phyloP scores from a whole-genome alignment of 1,140 invertebrate genomes.

The Drepana arcuata region DNA sequence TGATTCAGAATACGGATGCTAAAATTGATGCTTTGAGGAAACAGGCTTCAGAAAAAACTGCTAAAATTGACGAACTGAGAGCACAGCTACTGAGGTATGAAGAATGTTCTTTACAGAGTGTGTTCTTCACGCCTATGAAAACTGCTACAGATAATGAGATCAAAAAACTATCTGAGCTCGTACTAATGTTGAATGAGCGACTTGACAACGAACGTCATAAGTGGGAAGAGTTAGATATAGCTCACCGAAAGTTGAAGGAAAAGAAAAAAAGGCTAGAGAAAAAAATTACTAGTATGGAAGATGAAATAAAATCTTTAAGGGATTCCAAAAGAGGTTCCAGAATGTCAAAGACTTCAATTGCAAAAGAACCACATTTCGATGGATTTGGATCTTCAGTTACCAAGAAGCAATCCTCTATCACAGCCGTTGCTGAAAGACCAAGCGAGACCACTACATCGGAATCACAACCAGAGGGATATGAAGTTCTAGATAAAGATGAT shows the following conservation, averaged over 20 bases:
- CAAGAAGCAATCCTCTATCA: conserved; percentile 37
- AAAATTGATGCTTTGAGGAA: conserved; percentile 55
- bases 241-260: conserved; percentile 41
- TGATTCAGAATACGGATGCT: conserved; percentile 45
- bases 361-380: conserved; percentile 27
- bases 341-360: conserved; percentile 28
- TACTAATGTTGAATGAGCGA: conserved; percentile 40
- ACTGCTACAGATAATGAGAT: conserved; percentile 63
- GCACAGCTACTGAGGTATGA: conserved; percentile 52
- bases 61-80: conserved; percentile 58
- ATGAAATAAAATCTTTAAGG: conserved; percentile 38
- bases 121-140: conserved; percentile 64
- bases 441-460: conserved; percentile 36
- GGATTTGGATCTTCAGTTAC: conserved; percentile 12
- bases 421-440: conserved; percentile 28
- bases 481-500: conserved; percentile 47
- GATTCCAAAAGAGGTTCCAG: conserved; percentile 36
- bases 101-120: conserved; percentile 58
- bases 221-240: conserved; percentile 44
- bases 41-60: conserved; percentile 48
- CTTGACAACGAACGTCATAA: conserved; percentile 46
- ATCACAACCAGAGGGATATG: conserved; percentile 28
- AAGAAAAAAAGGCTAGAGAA: conserved; percentile 41
- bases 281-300: conserved; percentile 28
- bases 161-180: conserved; percentile 46